Conservation (phyloP, 2,797 vertebrate species). For the Lepilemur septentrionalis region DNA sequence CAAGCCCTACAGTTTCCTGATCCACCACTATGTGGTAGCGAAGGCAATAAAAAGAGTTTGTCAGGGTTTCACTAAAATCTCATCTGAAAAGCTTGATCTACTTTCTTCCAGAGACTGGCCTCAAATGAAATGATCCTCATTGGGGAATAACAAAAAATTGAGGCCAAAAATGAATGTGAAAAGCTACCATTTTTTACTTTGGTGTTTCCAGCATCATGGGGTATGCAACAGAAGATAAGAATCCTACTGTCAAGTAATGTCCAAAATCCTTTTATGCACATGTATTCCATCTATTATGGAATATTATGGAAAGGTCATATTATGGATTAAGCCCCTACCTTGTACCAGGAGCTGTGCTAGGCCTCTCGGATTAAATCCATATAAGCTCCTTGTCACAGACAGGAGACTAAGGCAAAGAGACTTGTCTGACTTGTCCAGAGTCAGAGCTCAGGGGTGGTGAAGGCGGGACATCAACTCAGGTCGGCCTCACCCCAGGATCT, state of each 20-base stretch:
- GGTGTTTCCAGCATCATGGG: background rate
- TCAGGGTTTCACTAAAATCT: background rate
- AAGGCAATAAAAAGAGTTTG: slow-evolving; percentile 5
- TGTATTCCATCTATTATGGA: background rate
- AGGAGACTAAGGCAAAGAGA: background rate
- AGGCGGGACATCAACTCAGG: background rate
- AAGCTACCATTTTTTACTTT: background rate
- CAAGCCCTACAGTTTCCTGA: slow-evolving; percentile 21
- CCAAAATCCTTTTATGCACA: background rate
- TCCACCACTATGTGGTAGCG: background rate
- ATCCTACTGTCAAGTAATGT: background rate
- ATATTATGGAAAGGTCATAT: too few species aligned
- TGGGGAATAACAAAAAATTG: slow-evolving; percentile 17
- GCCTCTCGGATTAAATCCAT: background rate
- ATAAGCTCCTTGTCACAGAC: background rate
- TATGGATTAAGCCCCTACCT: background rate
- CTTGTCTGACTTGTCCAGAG: too few species aligned
- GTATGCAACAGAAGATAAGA: background rate
- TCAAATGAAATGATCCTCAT: slow-evolving; percentile 31
- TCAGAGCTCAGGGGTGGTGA: background rate
- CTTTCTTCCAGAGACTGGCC: background rate
- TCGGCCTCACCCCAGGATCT: background rate
- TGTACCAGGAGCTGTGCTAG: background rate
- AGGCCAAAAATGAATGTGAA: background rate
- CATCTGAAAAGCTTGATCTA: slow-evolving; percentile 32